These are phyloP conservation scores for Apamea anceps DNA, from an alignment of 2,888 invertebrate genomes.

Conservation along the genomic window DNA sequence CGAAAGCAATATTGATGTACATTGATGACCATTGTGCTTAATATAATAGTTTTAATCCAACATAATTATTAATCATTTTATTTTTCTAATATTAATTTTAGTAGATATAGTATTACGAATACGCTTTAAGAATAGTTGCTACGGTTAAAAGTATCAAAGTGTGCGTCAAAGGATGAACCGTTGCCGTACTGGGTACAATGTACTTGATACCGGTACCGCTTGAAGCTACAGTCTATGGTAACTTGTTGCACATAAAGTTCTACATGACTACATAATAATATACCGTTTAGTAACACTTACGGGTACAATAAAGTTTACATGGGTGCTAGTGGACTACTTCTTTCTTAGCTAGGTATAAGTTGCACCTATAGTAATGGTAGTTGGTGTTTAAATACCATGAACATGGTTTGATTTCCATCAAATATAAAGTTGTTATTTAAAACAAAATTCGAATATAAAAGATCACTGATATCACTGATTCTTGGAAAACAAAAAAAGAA, in stretches of 20 bases:
- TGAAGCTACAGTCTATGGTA: slow-evolving; percentile 37
- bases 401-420: background rate
- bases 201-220: slow-evolving; percentile 42
- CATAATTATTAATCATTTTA: too few species aligned
- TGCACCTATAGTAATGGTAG: background rate
- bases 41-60: background rate
- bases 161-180: slow-evolving; percentile 18
- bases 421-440: background rate
- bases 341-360: background rate
- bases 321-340: background rate
- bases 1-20: background rate
- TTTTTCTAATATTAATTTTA: background rate
- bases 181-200: slow-evolving; percentile 20
- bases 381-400: too few species aligned
- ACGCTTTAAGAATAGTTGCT: background rate
- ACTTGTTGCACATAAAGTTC: slow-evolving; percentile 52
- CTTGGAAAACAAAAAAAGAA: background rate
- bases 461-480: background rate
- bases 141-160: background rate
- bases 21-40: background rate
- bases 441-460: background rate
- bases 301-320: slow-evolving; percentile 1
- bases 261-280: slow-evolving; percentile 33
- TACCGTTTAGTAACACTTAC: slow-evolving; percentile 25
- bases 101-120: background rate